These are phyloP conservation scores for Drosophila kanapiae DNA, from an alignment of 1,140 invertebrate species.

Conservation along the genomic window DNA sequence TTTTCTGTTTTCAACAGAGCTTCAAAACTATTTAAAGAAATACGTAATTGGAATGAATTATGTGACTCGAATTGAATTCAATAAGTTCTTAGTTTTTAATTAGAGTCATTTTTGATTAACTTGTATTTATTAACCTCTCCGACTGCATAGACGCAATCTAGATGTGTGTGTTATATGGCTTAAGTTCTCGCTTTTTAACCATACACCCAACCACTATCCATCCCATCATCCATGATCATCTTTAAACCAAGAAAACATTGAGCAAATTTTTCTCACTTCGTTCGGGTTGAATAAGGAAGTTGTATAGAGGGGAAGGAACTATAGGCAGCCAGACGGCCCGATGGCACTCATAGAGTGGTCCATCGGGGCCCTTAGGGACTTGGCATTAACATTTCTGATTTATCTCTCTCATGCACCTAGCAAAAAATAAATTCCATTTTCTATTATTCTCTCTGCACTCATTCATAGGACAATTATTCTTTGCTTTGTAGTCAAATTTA, in stretches of 20 bases:
- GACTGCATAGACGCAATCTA: constrained; percentile 40
- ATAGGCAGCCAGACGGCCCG: constrained; percentile 15
- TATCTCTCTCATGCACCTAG: constrained; percentile 67
- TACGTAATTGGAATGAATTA: neutral
- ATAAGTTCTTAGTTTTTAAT: neutral
- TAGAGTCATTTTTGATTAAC: too few species aligned
- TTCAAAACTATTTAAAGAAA: neutral
- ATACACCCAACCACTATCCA: constrained; percentile 39
- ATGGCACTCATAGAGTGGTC: constrained; percentile 61
- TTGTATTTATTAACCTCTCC: neutral
- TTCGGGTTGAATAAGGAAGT: constrained; percentile 65
- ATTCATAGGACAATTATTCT: constrained; percentile 40
- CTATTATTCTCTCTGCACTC: constrained; percentile 51
- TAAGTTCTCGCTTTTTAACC: constrained; percentile 40
- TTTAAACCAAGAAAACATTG: constrained; percentile 47
- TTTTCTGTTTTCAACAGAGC: neutral
- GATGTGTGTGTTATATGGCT: constrained; percentile 18
- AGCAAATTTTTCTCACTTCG: constrained; percentile 85
- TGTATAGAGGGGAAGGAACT: constrained; percentile 27
- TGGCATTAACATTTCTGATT: constrained; percentile 48
- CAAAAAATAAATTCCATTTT: constrained; percentile 33
- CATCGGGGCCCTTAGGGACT: constrained; percentile 50
- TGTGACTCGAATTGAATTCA: neutral
- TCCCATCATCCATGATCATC: constrained; percentile 29
- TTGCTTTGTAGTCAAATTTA: constrained; percentile 49